Conservation (phyloP, 2,113 vertebrate genomes). For the Dicrurus megarhynchus region DNA sequence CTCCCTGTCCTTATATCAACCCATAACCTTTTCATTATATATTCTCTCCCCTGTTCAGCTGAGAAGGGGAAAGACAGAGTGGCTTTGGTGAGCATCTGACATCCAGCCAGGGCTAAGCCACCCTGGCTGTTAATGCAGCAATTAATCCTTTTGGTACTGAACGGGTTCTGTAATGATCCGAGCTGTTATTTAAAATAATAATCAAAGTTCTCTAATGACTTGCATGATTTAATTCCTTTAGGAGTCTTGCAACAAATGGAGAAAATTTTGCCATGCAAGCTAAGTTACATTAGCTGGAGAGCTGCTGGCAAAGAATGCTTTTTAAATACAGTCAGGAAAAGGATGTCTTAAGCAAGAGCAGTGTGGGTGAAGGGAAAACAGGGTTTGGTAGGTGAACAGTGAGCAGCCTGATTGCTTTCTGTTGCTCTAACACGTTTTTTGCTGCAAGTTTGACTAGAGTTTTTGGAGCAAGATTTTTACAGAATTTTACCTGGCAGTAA, state of each 20-base stretch:
- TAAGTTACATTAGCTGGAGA: background rate
- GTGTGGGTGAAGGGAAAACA: background rate
- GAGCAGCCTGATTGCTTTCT: background rate
- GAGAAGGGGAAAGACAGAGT: background rate
- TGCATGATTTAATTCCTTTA: background rate
- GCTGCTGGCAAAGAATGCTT: background rate
- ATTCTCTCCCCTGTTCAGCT: background rate
- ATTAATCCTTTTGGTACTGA: background rate
- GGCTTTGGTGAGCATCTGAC: background rate
- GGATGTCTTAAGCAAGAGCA: background rate
- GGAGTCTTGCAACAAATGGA: background rate
- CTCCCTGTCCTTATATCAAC: background rate
- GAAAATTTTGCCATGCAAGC: background rate
- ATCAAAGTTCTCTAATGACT: conserved; percentile 14
- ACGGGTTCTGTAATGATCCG: background rate
- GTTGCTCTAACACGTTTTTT: background rate
- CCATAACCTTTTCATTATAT: background rate
- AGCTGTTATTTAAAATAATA: conserved; percentile 2
- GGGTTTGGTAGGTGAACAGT: background rate
- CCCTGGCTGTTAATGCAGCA: background rate
- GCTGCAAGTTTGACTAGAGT: background rate
- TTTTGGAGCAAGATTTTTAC: background rate
- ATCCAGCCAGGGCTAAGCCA: background rate
- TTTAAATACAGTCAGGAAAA: background rate
- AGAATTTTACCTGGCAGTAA: background rate